phyloP scores from a whole-genome alignment of 2,888 invertebrate genomes.

The Therioaphis trifolii region DNA sequence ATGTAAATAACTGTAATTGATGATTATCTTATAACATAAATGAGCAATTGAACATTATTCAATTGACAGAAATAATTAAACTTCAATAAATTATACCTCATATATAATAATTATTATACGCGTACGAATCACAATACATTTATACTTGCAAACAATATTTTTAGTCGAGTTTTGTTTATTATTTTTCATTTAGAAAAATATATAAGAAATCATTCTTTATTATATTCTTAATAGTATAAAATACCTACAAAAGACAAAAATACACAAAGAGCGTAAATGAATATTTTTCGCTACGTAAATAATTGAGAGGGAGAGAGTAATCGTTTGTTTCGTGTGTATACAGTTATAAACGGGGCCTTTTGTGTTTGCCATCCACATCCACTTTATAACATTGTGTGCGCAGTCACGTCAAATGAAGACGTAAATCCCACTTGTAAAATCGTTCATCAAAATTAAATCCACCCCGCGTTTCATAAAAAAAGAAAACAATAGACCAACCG shows the following conservation, averaged over 20 bases:
- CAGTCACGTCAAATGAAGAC: slow-evolving; percentile 60
- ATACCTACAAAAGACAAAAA: slow-evolving; percentile 37
- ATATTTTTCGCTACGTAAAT: slow-evolving; percentile 51
- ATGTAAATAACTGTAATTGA: too few relatives aligned
- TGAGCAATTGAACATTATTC: too few relatives aligned
- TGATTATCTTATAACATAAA: too few relatives aligned
- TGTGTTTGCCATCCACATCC: slow-evolving; percentile 55
- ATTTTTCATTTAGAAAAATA: not conserved
- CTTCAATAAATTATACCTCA: too few relatives aligned
- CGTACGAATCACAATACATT: too few relatives aligned
- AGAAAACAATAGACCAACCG: slow-evolving; percentile 42
- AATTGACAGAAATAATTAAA: too few relatives aligned
- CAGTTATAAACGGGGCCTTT: slow-evolving; percentile 35
- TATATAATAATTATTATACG: too few relatives aligned
- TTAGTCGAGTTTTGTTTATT: too few relatives aligned
- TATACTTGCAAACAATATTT: too few relatives aligned
- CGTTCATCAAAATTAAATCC: slow-evolving; percentile 61
- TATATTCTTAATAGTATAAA: slow-evolving; percentile 1
- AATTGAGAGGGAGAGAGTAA: slow-evolving; percentile 50
- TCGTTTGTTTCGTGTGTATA: slow-evolving; percentile 49
- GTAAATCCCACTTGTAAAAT: slow-evolving; percentile 62
- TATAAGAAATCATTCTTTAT: not conserved
- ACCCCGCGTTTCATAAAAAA: slow-evolving; percentile 7
- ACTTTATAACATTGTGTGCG: slow-evolving; percentile 59
- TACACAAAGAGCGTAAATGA: slow-evolving; percentile 40